Conservation (phyloP, 2,888 invertebrate genomes). For the Metacarcinus magister region DNA sequence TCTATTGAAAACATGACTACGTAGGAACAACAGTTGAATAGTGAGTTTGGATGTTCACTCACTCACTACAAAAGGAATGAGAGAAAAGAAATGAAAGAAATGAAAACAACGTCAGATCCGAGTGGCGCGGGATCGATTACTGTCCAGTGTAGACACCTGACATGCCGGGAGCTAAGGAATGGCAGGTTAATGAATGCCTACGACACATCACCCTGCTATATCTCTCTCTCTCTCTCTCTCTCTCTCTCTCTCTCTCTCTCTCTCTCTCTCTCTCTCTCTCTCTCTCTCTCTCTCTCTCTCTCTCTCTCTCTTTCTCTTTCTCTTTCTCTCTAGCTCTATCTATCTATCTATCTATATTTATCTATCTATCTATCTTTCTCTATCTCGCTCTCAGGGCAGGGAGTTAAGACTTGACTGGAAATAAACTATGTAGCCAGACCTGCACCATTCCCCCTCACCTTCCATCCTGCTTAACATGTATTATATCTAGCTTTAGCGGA, state of each 20-base stretch:
- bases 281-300: slow-evolving; percentile 26
- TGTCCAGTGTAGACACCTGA: neutral
- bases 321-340: neutral
- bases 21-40: neutral
- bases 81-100: neutral
- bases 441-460: no score
- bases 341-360: neutral
- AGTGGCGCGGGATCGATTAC: neutral
- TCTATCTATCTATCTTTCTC: no score
- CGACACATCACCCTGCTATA: neutral
- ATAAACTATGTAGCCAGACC: no score
- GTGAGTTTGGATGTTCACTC: neutral
- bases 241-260: slow-evolving; percentile 26
- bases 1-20: neutral
- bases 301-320: neutral
- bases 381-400: no score
- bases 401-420: no score
- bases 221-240: slow-evolving; percentile 12
- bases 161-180: neutral
- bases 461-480: no score
- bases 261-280: slow-evolving; percentile 26
- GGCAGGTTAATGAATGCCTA: slow-evolving; percentile 13
- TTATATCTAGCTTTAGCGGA: no score
- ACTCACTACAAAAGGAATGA: neutral
- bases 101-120: neutral